Percentiles rank a stretch among this genome's conserved stretches.
Evolutionary conservation across 2,797 vertebrate genomes (phyloP).

Genomic region (Danio choprae): DNA sequence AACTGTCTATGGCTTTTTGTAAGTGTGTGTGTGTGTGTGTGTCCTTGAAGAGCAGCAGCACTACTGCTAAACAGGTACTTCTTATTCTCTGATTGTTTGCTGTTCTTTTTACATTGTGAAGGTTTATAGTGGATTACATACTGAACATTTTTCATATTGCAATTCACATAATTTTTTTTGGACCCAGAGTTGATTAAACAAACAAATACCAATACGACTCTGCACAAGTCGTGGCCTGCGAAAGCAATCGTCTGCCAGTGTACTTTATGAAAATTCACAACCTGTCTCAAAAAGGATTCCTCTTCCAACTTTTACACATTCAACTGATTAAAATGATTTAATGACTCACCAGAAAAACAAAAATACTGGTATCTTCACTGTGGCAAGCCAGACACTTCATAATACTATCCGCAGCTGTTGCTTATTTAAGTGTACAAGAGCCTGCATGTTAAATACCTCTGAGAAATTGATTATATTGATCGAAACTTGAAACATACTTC

Average conservation of each 20-base stretch:
- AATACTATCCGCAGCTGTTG: conserved; percentile 13
- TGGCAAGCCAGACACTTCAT: not conserved
- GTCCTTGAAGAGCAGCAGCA: not conserved
- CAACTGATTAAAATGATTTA: not conserved
- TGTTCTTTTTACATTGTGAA: not conserved
- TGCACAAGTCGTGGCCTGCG: conserved; percentile 29
- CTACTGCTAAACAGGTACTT: not conserved
- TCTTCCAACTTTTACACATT: not conserved
- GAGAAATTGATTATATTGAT: conserved; percentile 16
- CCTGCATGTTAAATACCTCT: conserved; percentile 10
- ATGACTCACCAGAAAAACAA: not conserved
- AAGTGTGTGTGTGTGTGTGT: not conserved
- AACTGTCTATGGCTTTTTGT: conserved; percentile 1
- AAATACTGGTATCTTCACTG: not conserved
- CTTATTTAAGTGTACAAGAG: not conserved
- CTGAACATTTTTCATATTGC: not conserved
- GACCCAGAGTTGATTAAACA: not conserved
- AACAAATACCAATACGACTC: conserved; percentile 13
- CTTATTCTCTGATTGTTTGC: not conserved
- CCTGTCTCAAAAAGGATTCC: not conserved
- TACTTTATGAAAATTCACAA: conserved; percentile 26
- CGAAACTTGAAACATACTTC: not conserved
- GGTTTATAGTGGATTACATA: not conserved
- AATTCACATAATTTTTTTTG: not conserved
- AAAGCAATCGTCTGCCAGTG: not conserved